A percentile compares a stretch with the other conserved stretches of the same genome.
phyloP scores from a whole-genome alignment of 1,140 invertebrate species.

The Eupristina koningsbergeri region DNA sequence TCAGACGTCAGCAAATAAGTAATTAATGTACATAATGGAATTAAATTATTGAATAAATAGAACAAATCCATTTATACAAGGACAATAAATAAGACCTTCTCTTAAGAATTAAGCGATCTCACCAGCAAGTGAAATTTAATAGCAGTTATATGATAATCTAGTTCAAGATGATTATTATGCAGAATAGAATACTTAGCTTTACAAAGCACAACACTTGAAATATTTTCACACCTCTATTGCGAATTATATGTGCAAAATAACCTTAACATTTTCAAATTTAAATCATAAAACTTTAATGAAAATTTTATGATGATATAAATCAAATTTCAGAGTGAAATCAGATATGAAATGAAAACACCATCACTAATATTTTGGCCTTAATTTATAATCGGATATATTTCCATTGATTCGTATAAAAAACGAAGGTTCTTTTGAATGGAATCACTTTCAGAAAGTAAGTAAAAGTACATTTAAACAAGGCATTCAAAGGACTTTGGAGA shows the following conservation, averaged over 20 bases:
- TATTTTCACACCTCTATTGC: not conserved
- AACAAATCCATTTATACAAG: not conserved
- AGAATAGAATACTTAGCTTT: not conserved
- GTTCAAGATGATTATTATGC: not conserved
- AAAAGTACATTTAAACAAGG: too few relatives aligned
- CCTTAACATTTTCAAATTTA: not conserved
- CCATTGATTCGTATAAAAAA: not conserved
- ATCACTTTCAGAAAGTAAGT: too few relatives aligned
- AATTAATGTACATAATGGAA: not conserved
- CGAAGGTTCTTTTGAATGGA: too few relatives aligned
- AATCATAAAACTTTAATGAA: not conserved
- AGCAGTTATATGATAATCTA: not conserved
- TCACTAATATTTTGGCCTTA: too few relatives aligned
- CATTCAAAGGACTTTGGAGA: not conserved
- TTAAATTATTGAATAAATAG: conserved; percentile 2
- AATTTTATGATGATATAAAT: not conserved
- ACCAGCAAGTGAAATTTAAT: not conserved
- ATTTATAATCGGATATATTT: too few relatives aligned
- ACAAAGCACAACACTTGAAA: not conserved
- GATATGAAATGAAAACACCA: too few relatives aligned
- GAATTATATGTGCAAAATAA: not conserved
- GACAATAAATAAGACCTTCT: not conserved
- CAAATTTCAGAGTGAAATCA: too few relatives aligned
- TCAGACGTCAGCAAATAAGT: not conserved
- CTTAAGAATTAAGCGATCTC: not conserved